These are phyloP conservation scores for Eospalax fontanierii DNA, from an alignment of 2,797 vertebrate genomes.

Conservation along the genomic window DNA sequence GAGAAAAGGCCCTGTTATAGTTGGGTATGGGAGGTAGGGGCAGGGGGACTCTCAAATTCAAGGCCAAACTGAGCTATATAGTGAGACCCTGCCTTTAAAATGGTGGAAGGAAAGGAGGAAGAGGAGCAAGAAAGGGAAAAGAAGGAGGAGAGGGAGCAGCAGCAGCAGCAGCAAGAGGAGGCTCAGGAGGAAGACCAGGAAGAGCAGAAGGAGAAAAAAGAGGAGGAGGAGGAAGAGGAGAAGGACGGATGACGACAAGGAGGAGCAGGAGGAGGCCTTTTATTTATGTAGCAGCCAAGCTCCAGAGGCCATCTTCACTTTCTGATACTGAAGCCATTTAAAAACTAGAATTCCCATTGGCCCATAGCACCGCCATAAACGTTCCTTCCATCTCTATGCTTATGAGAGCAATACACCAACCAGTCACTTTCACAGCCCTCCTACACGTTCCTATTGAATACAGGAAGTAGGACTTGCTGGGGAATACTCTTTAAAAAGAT, in stretches of 20 bases:
- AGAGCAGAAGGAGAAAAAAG: not conserved
- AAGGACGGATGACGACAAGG: too few relatives aligned
- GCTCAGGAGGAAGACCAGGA: too few relatives aligned
- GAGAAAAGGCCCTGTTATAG: not conserved
- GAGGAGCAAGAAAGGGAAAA: too few relatives aligned
- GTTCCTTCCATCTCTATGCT: not conserved
- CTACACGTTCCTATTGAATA: conserved; percentile 2
- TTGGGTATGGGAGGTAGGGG: not conserved
- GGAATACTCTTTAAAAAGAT: not conserved
- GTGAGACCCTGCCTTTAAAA: not conserved
- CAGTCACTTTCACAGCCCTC: not conserved
- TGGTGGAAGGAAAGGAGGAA: too few relatives aligned
- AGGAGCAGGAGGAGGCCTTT: too few relatives aligned
- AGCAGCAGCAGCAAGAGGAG: too few relatives aligned
- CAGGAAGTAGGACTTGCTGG: not conserved
- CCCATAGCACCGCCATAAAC: not conserved
- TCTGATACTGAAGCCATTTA: conserved; percentile 27
- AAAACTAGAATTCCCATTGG: conserved; percentile 18
- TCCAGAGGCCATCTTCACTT: not conserved
- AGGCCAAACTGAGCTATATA: not conserved
- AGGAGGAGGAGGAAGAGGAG: too few relatives aligned
- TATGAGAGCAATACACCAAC: not conserved
- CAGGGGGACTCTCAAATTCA: not conserved
- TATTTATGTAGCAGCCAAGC: conserved; percentile 37
- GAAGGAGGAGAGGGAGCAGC: too few relatives aligned